A percentile compares a stretch with the other conserved stretches of the same genome.
These are phyloP conservation scores for Embiotoca jacksoni DNA, from an alignment of 2,113 vertebrate species.

Conservation along the genomic window DNA sequence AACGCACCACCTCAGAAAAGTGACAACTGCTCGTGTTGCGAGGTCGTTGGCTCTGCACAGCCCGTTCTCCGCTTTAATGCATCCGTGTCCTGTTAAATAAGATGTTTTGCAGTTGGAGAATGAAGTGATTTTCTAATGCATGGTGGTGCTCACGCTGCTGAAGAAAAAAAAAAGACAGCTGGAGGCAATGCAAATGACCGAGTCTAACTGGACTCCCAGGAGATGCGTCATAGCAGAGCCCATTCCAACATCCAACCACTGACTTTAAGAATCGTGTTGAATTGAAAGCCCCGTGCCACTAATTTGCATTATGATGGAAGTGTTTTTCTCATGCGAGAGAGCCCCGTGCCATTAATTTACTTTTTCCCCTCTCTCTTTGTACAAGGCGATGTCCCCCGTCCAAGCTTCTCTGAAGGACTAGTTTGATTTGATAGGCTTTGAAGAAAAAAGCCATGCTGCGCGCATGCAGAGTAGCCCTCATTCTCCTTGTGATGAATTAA, in stretches of 20 bases:
- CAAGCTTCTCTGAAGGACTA: conserved; percentile 35
- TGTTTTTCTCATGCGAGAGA: not conserved
- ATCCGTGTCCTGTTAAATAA: conserved; percentile 14
- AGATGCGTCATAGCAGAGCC: conserved; percentile 26
- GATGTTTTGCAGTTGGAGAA: conserved; percentile 14
- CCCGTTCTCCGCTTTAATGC: not conserved
- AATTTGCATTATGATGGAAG: conserved; percentile 51
- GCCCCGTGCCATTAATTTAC: conserved; percentile 11
- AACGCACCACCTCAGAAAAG: not conserved
- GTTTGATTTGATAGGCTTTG: conserved; percentile 52
- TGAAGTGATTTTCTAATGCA: conserved; percentile 2
- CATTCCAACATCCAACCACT: conserved; percentile 16
- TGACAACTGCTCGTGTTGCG: not conserved
- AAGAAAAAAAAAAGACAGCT: conserved; percentile 38
- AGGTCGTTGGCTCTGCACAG: conserved; percentile 5
- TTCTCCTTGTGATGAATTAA: conserved; percentile 50
- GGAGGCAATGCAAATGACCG: conserved; percentile 49
- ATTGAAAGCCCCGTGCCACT: conserved; percentile 29
- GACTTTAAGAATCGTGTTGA: conserved; percentile 30
- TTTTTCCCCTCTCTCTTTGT: not conserved
- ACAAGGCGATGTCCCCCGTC: conserved; percentile 5
- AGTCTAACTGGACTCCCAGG: conserved; percentile 35
- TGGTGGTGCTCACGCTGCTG: not conserved
- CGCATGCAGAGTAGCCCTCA: conserved; percentile 14
- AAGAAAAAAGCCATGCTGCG: conserved; percentile 22